Evolutionary conservation across 2,888 invertebrate genomes (phyloP).

Genomic region (Athalia rosae): DNA sequence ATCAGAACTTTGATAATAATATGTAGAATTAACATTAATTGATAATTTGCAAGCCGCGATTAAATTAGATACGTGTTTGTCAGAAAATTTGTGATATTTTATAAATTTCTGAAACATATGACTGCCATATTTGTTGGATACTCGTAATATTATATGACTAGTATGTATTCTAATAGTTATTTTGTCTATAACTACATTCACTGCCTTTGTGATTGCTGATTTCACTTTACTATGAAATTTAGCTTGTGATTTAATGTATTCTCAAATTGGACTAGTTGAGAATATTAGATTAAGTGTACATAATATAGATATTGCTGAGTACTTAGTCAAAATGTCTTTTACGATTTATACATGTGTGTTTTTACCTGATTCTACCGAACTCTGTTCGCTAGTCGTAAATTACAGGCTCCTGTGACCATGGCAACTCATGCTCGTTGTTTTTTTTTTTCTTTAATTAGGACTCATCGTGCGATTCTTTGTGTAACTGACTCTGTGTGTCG

Average conservation of each 20-base stretch:
- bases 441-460: no score
- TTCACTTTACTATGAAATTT: not conserved
- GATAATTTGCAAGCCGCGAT: not conserved
- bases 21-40: not conserved
- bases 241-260: not conserved
- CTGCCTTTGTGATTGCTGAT: not conserved
- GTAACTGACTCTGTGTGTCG: no score
- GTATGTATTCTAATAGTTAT: not conserved
- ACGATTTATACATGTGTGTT: not conserved
- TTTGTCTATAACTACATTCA: constrained; percentile 1
- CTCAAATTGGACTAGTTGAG: not conserved
- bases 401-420: no score
- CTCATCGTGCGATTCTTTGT: no score
- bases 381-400: no score
- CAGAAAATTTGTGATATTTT: not conserved
- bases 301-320: constrained; percentile 24
- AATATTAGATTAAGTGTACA: not conserved
- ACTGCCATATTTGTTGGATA: constrained; percentile 23
- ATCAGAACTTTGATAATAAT: not conserved
- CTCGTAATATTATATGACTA: not conserved
- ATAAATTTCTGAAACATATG: constrained; percentile 14
- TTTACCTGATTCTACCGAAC: not conserved
- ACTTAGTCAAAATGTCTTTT: constrained; percentile 21
- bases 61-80: not conserved
- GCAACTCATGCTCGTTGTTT: no score